Base-by-base conservation (phyloP, 1,140 invertebrate species). In the Zeugodacus cucurbitae region DNA sequence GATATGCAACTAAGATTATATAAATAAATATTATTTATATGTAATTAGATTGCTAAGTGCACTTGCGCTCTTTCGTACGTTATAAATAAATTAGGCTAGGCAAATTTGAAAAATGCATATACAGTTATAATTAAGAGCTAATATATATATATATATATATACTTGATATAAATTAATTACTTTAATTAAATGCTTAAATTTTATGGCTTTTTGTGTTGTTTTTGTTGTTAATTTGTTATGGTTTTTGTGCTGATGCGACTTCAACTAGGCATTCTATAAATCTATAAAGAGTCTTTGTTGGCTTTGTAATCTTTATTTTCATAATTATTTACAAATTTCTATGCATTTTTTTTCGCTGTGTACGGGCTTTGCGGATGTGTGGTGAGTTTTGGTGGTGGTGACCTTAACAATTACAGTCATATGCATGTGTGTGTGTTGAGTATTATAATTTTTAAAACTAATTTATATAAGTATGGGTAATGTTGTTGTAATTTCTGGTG, bases 211-310 rank as follows among this genome's bases (percentile, higher is more conserved):
- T 88, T 85, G 44, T 82, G n/a, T 58, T 67, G n/a, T 87, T 32
- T 87, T 87, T 57, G 41, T 87, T 44, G 37, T 44, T 70, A 44
- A 67, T 54, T 87, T 87, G 29, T 37, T 87, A 22, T 17, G 59
- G 58, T 58, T 78, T 88, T 64, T 88, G 37, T 88, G 37, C 29
- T 74, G 48, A 48, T 8, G 32, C 22, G 74, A 32, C 44, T 57
- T 32, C n/a, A 57, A 67, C 37, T 70, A 70, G 29, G 48, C 62
- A 78, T 57, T 67, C 22, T 86, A 87, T 0, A 87, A 26, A 8
- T 74, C 70, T 74, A 74, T 67, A 92, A 91, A 93, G 92, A 93
- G 92, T 93, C 92, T 93, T 92, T 93, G 90, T 92, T 93, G 92
- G 92, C 92, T 93, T 93, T 92, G 92, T 93, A 88, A 86, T 88